Evolutionary conservation across 2,113 vertebrate genomes (phyloP).

Genomic region (Gymnobelideus leadbeateri): DNA sequence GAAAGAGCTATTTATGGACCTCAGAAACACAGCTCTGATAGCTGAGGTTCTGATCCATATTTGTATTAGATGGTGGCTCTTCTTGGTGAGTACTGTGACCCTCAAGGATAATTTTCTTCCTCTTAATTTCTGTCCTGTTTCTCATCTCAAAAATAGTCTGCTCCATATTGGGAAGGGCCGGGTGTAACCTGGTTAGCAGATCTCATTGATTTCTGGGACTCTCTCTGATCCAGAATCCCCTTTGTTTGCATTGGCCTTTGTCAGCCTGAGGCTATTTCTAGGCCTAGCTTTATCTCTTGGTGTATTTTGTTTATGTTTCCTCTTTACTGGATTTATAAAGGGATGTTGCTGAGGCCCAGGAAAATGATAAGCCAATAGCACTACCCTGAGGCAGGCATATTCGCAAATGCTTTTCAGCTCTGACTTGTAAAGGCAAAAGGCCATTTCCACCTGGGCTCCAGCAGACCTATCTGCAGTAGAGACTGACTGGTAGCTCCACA

Average conservation of each 20-base stretch:
- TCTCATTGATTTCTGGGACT: background rate
- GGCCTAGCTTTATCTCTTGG: background rate
- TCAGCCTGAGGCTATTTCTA: conserved; percentile 19
- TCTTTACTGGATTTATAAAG: conserved; percentile 42
- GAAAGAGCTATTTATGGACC: background rate
- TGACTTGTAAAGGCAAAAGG: background rate
- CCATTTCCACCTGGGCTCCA: background rate
- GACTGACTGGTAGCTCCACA: background rate
- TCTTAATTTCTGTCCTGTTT: background rate
- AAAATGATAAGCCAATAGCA: conserved; percentile 17
- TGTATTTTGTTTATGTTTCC: conserved; percentile 32
- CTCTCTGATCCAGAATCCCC: background rate
- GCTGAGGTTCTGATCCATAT: background rate
- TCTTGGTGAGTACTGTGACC: background rate
- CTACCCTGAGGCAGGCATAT: background rate
- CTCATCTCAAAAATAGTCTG: background rate
- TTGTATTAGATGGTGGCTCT: background rate
- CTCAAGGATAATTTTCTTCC: background rate
- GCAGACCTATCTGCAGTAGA: background rate
- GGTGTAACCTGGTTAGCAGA: background rate
- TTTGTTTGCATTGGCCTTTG: conserved; percentile 56
- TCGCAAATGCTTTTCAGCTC: background rate
- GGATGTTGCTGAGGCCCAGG: conserved; percentile 1
- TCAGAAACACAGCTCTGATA: conserved; percentile 23
- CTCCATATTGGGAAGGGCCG: background rate